Percentiles rank a stretch among this genome's conserved stretches.
Conservation (phyloP, 2,888 invertebrate species). For the Ochropleura plecta region DNA sequence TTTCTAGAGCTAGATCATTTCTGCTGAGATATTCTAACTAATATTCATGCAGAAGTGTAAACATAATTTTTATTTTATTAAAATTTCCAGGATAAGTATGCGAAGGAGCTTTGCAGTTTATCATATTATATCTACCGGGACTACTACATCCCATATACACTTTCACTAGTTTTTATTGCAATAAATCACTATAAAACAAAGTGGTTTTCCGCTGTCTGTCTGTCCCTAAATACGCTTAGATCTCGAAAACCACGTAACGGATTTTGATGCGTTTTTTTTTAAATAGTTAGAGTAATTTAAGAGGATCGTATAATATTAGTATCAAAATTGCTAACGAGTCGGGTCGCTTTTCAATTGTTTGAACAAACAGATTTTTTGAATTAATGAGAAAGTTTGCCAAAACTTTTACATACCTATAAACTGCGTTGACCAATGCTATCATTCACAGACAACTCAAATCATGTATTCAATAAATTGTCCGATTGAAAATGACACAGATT, state of each 20-base stretch:
- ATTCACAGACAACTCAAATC: slow-evolving; percentile 16
- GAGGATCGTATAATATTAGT: too few relatives aligned
- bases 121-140: not conserved
- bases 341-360: not conserved
- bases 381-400: not conserved
- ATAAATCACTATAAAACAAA: not conserved
- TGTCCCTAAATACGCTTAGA: too few relatives aligned
- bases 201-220: too few relatives aligned
- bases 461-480: slow-evolving; percentile 19
- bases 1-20: slow-evolving; percentile 26
- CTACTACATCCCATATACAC: not conserved
- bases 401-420: not conserved
- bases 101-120: not conserved
- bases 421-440: not conserved
- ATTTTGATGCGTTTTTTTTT: too few relatives aligned
- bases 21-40: slow-evolving; percentile 19
- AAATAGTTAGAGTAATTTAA: too few relatives aligned
- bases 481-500: slow-evolving; percentile 37
- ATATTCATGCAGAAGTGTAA: slow-evolving; percentile 12
- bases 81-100: not conserved
- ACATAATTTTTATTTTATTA: slow-evolving; percentile 26
- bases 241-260: too few relatives aligned
- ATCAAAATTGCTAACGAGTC: too few relatives aligned
- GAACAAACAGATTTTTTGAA: not conserved
- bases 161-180: not conserved